These are phyloP conservation scores for Apis cerana DNA, from an alignment of 1,140 invertebrate genomes.

Conservation along the genomic window DNA sequence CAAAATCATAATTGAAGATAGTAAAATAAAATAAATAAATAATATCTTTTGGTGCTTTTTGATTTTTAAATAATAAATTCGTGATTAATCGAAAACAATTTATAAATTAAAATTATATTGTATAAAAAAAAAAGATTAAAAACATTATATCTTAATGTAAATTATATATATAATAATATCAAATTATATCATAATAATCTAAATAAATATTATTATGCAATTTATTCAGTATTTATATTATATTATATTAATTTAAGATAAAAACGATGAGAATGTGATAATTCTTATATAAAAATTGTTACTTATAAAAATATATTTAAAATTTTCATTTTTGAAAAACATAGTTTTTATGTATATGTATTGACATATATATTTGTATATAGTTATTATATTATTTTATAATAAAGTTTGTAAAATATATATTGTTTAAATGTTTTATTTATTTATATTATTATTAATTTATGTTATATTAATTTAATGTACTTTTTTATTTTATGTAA, in stretches of 20 bases:
- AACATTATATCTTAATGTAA: not conserved
- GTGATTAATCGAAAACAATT: not conserved
- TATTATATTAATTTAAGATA: not conserved
- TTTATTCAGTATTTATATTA: not conserved
- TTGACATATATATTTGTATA: not conserved
- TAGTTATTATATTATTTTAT: not conserved
- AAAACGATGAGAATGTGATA: not conserved
- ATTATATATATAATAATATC: not conserved
- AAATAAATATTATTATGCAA: not conserved
- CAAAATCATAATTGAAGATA: not conserved
- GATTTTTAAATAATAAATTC: not conserved
- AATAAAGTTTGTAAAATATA: slow-evolving; percentile 24
- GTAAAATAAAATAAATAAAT: not conserved
- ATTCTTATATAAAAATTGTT: not conserved
- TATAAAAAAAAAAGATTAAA: too few species aligned
- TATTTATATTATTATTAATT: too few species aligned
- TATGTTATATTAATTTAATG: not conserved
- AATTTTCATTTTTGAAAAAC: not conserved
- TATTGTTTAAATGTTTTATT: not conserved
- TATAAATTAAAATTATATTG: not conserved
- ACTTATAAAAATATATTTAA: not conserved
- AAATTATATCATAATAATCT: too few species aligned
- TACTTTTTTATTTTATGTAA: not conserved
- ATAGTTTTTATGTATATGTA: not conserved
- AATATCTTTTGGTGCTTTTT: not conserved